Base-by-base conservation (phyloP, 2,113 vertebrate species). In the Paramisgurnus dabryanus region DNA sequence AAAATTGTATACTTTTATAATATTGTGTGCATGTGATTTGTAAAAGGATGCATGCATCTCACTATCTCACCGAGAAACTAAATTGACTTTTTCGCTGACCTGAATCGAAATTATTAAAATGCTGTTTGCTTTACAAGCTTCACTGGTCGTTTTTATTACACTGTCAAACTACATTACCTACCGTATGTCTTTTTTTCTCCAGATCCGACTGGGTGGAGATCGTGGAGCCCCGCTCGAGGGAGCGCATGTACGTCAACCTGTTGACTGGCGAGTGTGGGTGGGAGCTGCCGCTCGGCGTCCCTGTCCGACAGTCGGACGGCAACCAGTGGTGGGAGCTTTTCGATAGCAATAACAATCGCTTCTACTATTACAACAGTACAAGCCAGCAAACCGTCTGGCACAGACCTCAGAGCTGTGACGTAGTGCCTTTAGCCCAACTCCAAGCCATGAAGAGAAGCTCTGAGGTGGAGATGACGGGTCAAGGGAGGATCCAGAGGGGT, bases 271-370 rank as follows among this genome's bases (percentile, higher is more conserved):
- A 95, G 85, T 95, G 94, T 0, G 93, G 94, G 82, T 95, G 94
- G 94, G 92, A 94, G 71, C 89, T 92, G 0, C 93, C 93, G 6
- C 58, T 88, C 45, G 88, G 90, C 41, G 89, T 89, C 60, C 82
- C 71, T 43, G 90, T 94, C n/a, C 92, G 94, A 12, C 93, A 93
- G 84, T 91, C 92, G 0, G 92, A 93, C 76, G 91, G 92, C 82
- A 91, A 89, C 88, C 94, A 95, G 82, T 95, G 94, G 94, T 95
- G 94, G 94, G 94, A 95, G 73, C 93, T 95, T 63, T 95, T 93
- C 0, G 94, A 94, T 88, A 87, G 90, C 76, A 91, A 92, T 86
- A 94, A 91, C 88, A 92, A 89, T 79, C 92, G 94, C 34, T 95
- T 94, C 89, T 95, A 95, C 86, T 95, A 95, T 85, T 95, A 95